Conservation (phyloP, 1,140 invertebrate genomes). For the Lordiphosa mommai region DNA sequence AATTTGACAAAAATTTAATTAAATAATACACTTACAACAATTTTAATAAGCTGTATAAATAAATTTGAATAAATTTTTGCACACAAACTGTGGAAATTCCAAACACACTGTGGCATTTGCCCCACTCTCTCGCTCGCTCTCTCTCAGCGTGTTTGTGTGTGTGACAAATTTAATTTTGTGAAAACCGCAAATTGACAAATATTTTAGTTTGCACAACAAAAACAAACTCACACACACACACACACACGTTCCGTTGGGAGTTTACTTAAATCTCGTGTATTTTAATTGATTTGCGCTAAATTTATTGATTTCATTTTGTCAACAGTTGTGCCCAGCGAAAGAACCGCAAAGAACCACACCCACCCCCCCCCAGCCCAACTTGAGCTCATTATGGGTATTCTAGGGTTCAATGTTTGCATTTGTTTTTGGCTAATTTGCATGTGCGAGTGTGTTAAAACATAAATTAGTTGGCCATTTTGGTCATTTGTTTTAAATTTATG, state of each 20-base stretch:
- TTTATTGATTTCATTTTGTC: slow-evolving; percentile 76
- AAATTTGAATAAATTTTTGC: slow-evolving; percentile 51
- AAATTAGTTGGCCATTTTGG: slow-evolving; percentile 46
- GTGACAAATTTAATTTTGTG: slow-evolving; percentile 67
- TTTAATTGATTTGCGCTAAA: slow-evolving; percentile 75
- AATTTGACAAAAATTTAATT: slow-evolving; percentile 68
- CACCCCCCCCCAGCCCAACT: slow-evolving; percentile 12
- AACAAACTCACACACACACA: slow-evolving; percentile 15
- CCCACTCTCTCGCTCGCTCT: not conserved
- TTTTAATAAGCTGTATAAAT: slow-evolving; percentile 73
- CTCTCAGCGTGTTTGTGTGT: not conserved
- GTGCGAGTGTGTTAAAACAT: slow-evolving; percentile 63
- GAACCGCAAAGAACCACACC: slow-evolving; percentile 13
- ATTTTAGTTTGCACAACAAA: slow-evolving; percentile 61
- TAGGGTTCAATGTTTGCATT: slow-evolving; percentile 30
- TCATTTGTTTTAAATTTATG: slow-evolving; percentile 41
- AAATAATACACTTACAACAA: slow-evolving; percentile 58
- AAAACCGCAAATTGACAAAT: slow-evolving; percentile 74
- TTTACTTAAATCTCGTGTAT: slow-evolving; percentile 34
- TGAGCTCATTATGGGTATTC: slow-evolving; percentile 46
- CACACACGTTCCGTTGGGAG: not conserved
- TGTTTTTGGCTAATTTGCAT: slow-evolving; percentile 61
- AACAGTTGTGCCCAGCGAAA: slow-evolving; percentile 60
- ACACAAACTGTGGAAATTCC: slow-evolving; percentile 24
- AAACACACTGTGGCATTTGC: slow-evolving; percentile 37